These are phyloP conservation scores for Coendou prehensilis DNA, from an alignment of 2,797 vertebrate genomes.

Conservation along the genomic window DNA sequence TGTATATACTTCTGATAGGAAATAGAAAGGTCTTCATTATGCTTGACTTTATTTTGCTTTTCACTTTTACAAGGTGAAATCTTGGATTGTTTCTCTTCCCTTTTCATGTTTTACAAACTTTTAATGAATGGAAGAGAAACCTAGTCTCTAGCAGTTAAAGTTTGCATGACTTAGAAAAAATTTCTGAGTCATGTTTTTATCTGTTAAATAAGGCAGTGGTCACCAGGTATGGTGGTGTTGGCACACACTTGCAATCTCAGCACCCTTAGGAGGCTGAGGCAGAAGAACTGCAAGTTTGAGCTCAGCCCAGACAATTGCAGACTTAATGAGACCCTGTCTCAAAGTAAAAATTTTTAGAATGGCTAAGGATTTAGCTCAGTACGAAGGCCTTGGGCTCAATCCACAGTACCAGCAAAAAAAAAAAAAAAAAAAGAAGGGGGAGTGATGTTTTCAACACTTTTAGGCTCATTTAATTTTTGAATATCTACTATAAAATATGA, in stretches of 20 bases:
- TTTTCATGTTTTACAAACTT: constrained; percentile 18
- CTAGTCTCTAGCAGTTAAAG: background rate
- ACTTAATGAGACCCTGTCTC: background rate
- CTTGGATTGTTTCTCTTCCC: background rate
- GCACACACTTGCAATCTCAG: background rate
- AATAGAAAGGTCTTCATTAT: background rate
- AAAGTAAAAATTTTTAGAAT: background rate
- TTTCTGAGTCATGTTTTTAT: background rate
- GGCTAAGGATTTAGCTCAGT: background rate
- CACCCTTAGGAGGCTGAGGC: background rate
- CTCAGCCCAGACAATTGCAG: background rate
- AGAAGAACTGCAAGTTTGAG: background rate
- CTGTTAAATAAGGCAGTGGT: background rate
- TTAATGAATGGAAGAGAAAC: constrained; percentile 2
- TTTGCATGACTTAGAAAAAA: background rate
- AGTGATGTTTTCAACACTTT: background rate
- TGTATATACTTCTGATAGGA: background rate
- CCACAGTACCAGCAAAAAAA: background rate
- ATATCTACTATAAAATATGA: background rate
- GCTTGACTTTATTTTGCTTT: background rate
- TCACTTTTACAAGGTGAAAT: background rate
- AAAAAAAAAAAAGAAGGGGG: background rate
- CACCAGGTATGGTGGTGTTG: background rate
- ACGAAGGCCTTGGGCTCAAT: background rate
- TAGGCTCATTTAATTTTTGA: background rate